Evolutionary conservation across 2,888 invertebrate species (phyloP), one percentile per base, ranked within the genome.

Genomic region (Teleiodes luculella): DNA sequence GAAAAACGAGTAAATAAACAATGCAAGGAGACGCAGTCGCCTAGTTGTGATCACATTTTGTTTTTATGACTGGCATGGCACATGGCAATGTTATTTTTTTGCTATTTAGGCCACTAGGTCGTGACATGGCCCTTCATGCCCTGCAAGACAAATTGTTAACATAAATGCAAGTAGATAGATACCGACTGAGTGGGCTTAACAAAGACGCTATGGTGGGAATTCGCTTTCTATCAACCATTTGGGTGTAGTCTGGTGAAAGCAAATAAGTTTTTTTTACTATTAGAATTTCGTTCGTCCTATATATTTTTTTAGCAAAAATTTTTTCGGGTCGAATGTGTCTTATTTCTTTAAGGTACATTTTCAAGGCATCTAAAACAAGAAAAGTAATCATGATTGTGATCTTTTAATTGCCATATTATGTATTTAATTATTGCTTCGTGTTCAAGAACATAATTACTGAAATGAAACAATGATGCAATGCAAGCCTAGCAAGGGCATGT

Each of bases 101-200:
- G 14, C 30, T 52, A 60, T 52, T 36, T 53, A 53, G 64, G 64
- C 54, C 58, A 64, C 59, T 57, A 37, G 64, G 64, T 60, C 62
- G 57, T 46, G 50, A 54, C 57, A 48, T 33, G 58, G 52, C 58
- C 57, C 55, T 28, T 3, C 59, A 48, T 33, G 58, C 58, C 57
- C 55, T 28, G 3, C 59, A 48, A 58, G 57, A 60, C 57, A 59
- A 55, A 59, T 61, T 57, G 59, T 56, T 31, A 20, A 31, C 30
- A 30, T 46, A 30, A 46, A 14, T 30, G n/a, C 24, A 45, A 45
- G 45, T 28, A 45, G 45, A 24, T n/a, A n/a, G n/a, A n/a, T n/a
- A n/a, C n/a, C 13, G 30, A 13, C n/a, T 28, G 11, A 3, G 43
- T 43, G 20, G 43, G 28, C 28, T 43, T 8, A 20, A 43, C 28